A percentile compares a stretch with the other conserved stretches of the same genome.
phyloP scores from a whole-genome alignment of 2,113 vertebrate species.

The Ranitomeya imitator region DNA sequence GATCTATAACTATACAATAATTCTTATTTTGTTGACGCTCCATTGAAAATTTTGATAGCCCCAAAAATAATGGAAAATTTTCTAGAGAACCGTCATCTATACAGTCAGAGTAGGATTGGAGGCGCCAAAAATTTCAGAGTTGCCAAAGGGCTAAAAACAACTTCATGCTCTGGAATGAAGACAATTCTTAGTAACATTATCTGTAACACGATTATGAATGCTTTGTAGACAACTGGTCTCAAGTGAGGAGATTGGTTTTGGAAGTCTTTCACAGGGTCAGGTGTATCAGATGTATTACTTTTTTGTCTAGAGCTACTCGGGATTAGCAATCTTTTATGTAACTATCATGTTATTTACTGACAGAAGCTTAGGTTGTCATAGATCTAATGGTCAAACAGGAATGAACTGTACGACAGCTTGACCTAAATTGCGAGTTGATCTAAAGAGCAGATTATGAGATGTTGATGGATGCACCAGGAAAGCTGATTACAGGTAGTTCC shows the following conservation, averaged over 20 bases:
- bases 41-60: neutral
- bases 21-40: neutral
- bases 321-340: neutral
- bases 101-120: neutral
- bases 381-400: neutral
- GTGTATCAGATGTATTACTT: neutral
- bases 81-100: neutral
- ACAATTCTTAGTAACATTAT: neutral
- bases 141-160: neutral
- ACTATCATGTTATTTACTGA: neutral
- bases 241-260: neutral
- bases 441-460: too few relatives aligned
- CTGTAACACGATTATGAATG: too few relatives aligned
- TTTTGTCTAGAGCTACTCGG: neutral
- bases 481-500: too few relatives aligned
- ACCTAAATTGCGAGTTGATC: too few relatives aligned
- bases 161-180: neutral
- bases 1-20: too few relatives aligned
- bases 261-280: neutral
- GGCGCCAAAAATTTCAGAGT: neutral
- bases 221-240: neutral
- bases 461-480: too few relatives aligned
- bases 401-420: neutral
- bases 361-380: neutral
- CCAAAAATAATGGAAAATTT: neutral